Evolutionary conservation across 2,888 invertebrate genomes (phyloP), one percentile per base, ranked within the genome.

Genomic region (Rhingia rostrata): DNA sequence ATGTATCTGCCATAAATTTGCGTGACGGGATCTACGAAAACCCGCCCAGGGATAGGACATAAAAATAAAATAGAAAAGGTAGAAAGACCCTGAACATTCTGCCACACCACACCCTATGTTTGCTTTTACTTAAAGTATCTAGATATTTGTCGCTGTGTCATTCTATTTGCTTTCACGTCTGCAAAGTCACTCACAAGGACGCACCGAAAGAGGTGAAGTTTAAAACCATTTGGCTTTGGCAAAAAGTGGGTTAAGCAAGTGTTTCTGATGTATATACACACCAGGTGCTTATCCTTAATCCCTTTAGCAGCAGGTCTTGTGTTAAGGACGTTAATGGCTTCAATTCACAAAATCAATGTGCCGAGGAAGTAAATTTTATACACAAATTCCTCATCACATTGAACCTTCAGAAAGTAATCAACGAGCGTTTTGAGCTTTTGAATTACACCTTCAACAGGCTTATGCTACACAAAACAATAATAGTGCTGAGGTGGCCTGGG

Each of bases 401-500:
- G 41, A 10, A 43, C 37, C 39, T 41, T 32, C 64, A 41, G 22
- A 10, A 47, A 22, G 61, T 41, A 72, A 60, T 60, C 58, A 53
- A 67, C 54, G 35, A 67, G 45, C 56, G 51, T 64, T 41, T 73
- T 73, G 64, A 54, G 63, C 45, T 37, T 47, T 47, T 56, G 73
- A 63, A 73, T 73, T 63, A 64, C 63, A 73, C 63, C 63, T 45
- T 73, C 63, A 64, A 63, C 63, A 64, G 54, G 45, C 73, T 70
- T 60, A 70, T 70, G 60, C 39, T 35, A 51, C 22, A 22, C 22
- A 22, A 22, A n/a, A 35, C 9, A 32, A 53, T 10, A 35, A 41
- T 45, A 45, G 61, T 33, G n/a, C 10, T 14, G 61, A 12, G 43
- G 7, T 60, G 60, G 9, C 61, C 35, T 22, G 22, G 22, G 22